phyloP scores from a whole-genome alignment of 2,888 invertebrate species.

The Tenthredo scrophulariae region DNA sequence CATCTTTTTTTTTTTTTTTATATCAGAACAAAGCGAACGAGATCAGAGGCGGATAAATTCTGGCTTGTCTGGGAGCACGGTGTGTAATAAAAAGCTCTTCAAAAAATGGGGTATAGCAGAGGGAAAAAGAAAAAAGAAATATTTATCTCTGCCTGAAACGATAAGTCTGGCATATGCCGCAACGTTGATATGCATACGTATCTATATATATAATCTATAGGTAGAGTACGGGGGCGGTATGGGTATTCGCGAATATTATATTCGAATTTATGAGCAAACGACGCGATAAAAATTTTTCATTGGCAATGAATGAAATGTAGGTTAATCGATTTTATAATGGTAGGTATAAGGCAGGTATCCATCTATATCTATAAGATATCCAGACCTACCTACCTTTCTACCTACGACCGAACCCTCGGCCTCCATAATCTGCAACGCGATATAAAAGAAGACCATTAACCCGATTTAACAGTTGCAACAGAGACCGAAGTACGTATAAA shows the following conservation, averaged over 20 bases:
- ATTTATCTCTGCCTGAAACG: background rate
- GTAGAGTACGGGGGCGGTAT: background rate
- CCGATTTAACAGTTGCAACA: background rate
- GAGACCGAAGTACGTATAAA: background rate
- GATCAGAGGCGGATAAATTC: background rate
- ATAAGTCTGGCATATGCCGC: slow-evolving; percentile 6
- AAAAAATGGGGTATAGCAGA: background rate
- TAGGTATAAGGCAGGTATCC: background rate
- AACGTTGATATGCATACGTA: background rate
- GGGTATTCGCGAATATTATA: background rate
- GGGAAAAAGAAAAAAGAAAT: background rate
- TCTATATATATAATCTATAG: background rate
- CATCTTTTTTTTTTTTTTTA: background rate
- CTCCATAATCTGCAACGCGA: background rate
- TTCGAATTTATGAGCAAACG: slow-evolving; percentile 21
- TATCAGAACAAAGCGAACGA: slow-evolving; percentile 9
- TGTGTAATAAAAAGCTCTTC: background rate
- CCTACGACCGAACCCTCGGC: background rate
- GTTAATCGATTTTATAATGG: slow-evolving; percentile 30
- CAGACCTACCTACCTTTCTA: background rate
- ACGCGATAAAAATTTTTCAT: slow-evolving; percentile 36
- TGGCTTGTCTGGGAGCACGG: background rate
- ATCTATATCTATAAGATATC: background rate
- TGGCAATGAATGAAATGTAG: slow-evolving; percentile 44
- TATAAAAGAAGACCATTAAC: slow-evolving; percentile 2